Evolutionary conservation across 2,113 vertebrate species (phyloP), one percentile per base, ranked within the genome.

Genomic region (Eupsittula cactorum): DNA sequence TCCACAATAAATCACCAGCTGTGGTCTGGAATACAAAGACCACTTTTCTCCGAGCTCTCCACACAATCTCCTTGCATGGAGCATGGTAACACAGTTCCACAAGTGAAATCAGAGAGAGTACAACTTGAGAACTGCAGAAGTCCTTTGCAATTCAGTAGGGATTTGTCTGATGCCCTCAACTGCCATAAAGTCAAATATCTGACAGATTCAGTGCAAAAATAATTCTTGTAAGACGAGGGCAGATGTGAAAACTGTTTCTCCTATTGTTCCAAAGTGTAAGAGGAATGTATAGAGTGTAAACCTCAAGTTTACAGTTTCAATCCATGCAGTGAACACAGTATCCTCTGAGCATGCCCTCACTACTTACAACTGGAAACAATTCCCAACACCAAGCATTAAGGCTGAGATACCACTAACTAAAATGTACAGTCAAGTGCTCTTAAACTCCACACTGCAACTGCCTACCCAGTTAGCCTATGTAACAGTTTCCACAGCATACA

Each of bases 251-350:
- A 82, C 9, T 10, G 57, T 76, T 94, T 49, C 74, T 52, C 44
- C 44, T 78, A 16, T 71, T 77, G 76, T 88, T 86, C 80, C 76
- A 46, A 91, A 88, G 80, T 25, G 44, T 92, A 69, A 63, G 4
- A 95, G 92, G 88, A 96, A 92, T 95, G 95, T 96, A 88, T 29
- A 52, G 60, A 83, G 15, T 64, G 77, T 81, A 90, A 95, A 88
- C 52, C 62, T 89, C 81, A 33, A 75, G 78, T 35, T 59, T 35
- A 35, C 74, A 76, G 88, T 69, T 76, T 82, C 39, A 82, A 91
- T 74, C 86, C 80, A 65, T 35, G 69, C 62, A 78, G 60, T 49
- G 69, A 88, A 92, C 80, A 62, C 80, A 35, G 55, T 4, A 65
- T 23, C 73, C 86, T 84, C 77, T 89, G 81, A 96, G 88, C n/a